phyloP scores from a whole-genome alignment of 2,113 vertebrate species.

The Crotalus tigris region DNA sequence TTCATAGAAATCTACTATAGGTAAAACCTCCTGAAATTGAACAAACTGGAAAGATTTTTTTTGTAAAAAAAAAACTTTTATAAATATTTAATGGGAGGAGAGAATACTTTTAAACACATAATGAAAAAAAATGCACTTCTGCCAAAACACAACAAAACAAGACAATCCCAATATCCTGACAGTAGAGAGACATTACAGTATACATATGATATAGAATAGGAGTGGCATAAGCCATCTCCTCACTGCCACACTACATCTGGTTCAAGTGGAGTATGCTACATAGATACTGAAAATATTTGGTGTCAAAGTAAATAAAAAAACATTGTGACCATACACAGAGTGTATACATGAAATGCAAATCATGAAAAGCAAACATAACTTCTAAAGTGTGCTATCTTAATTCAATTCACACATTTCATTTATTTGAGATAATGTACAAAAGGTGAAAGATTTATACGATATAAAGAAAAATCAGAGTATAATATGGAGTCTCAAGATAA shows the following conservation, averaged over 20 bases:
- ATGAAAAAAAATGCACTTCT: background rate
- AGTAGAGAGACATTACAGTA: background rate
- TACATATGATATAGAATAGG: background rate
- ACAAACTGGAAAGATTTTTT: conserved; percentile 41
- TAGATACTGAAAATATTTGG: background rate
- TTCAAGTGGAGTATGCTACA: background rate
- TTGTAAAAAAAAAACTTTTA: conserved; percentile 30
- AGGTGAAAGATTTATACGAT: background rate
- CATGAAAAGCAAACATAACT: background rate
- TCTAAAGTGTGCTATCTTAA: background rate
- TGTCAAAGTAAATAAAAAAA: background rate
- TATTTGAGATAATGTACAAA: background rate
- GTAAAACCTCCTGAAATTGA: conserved; percentile 15
- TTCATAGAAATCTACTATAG: conserved; percentile 16
- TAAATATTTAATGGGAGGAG: background rate
- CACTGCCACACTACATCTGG: background rate
- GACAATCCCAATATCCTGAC: background rate
- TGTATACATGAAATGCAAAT: background rate
- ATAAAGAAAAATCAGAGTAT: background rate
- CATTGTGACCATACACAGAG: background rate
- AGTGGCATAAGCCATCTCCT: background rate
- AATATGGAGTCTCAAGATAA: background rate
- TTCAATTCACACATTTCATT: background rate
- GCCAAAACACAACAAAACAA: background rate
- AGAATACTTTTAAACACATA: background rate